Base-by-base conservation (phyloP, 2,113 vertebrate genomes). In the rat (Rattus norvegicus) region DNA sequence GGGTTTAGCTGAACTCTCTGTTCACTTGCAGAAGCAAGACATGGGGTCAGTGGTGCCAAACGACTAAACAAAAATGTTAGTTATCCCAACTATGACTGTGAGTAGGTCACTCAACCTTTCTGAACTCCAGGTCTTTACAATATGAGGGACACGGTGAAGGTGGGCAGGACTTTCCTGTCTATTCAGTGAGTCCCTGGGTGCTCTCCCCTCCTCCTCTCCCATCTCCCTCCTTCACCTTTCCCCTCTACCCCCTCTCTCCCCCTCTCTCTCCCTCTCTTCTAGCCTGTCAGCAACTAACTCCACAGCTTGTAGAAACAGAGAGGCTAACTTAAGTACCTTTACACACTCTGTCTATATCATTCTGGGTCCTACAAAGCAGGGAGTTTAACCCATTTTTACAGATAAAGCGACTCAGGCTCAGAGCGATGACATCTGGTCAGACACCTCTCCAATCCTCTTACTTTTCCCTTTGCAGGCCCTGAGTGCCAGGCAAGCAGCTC, bases 331-430 rank as follows among this genome's bases (percentile, higher is more conserved):
- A 20, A 88, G 9, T 19, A 88, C 75, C 65, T 83, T 84, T 22
- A 39, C 22, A 4, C 49, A 61, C 8, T 39, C 26, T 95, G 2
- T 36, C 54, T 80, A 63, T 54, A 67, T 88, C 20, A 36, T 88
- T 36, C 36, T 2, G 28, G 67, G 28, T 89, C 59, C 56, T 65
- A 11, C 7, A 2, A 75, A 20, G 49, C 22, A 47, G 9, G 19
- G 54, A 47, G 20, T 4, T 69, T 73, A 67, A n/a, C 75, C 59
- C 17, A 47, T 54, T 77, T 77, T 54, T 72, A 73, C 20, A 92
- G n/a, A 77, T 24, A 63, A 77, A 90, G 73, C 93, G 76, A 77
- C 83, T 56, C 47, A 92, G 83, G 84, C 79, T 69, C 49, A 88
- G 67, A 76, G n/a, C 59, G 22, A n/a, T 39, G 20, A 61, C 7